A percentile compares a stretch with the other conserved stretches of the same genome.
phyloP scores from a whole-genome alignment of 2,797 vertebrate species.

The Siniperca scherzeri region DNA sequence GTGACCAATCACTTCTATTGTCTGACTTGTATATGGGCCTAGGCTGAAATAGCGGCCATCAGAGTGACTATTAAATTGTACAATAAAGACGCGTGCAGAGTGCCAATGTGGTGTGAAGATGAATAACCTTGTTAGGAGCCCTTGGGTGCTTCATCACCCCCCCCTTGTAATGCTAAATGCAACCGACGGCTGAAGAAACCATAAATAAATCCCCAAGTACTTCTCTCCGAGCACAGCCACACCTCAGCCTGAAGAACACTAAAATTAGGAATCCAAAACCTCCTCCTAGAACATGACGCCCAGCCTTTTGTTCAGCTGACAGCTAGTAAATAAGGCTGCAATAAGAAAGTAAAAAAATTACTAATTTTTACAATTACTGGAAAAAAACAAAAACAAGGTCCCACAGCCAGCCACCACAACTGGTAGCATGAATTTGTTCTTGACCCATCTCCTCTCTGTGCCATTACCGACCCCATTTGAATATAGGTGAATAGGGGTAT shows the following conservation, averaged over 20 bases:
- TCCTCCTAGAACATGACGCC: not conserved
- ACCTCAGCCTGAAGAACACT: conserved; percentile 5
- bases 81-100: conserved; percentile 13
- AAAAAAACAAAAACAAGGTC: no score
- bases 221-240: not conserved
- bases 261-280: conserved; percentile 10
- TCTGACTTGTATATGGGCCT: conserved; percentile 9
- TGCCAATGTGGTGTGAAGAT: conserved; percentile 14
- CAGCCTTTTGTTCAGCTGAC: not conserved
- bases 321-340: conserved; percentile 18
- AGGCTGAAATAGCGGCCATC: conserved; percentile 8
- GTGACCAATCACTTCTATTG: conserved; percentile 21
- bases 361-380: not conserved
- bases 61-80: not conserved
- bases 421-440: not conserved
- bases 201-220: conserved; percentile 36
- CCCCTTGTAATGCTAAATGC: not conserved
- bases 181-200: not conserved
- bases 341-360: not conserved
- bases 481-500: not conserved
- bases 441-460: not conserved
- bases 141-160: conserved; percentile 2
- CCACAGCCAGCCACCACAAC: not conserved
- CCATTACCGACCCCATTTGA: not conserved
- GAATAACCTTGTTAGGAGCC: conserved; percentile 16